A percentile compares a stretch with the other conserved stretches of the same genome.
phyloP scores from a whole-genome alignment of 2,888 invertebrate genomes.

The Mechanitis mazaeus region DNA sequence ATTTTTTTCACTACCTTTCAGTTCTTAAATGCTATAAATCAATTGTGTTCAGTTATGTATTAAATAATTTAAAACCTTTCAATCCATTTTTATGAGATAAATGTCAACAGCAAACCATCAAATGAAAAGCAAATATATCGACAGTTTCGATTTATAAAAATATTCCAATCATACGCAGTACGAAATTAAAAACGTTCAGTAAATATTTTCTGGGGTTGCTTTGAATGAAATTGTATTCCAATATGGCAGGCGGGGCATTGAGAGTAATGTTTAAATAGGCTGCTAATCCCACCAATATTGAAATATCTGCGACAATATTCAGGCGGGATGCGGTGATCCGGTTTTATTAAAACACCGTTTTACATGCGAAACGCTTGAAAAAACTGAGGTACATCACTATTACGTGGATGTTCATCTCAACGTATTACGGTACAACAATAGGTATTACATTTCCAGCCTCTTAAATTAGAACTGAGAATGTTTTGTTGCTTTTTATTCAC shows the following conservation, averaged over 20 bases:
- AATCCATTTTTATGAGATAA: conserved; percentile 1
- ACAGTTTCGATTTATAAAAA: conserved; percentile 20
- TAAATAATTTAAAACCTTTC: neutral
- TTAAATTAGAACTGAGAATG: conserved; percentile 6
- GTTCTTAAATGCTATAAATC: no score
- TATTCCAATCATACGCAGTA: conserved; percentile 30
- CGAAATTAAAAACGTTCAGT: conserved; percentile 65
- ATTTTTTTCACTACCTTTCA: no score
- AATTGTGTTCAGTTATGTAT: neutral
- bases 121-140: conserved; percentile 15
- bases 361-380: conserved; percentile 51
- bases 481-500: neutral
- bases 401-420: conserved; percentile 22
- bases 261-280: conserved; percentile 72
- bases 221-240: conserved; percentile 69
- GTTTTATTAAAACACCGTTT: conserved; percentile 72
- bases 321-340: conserved; percentile 64
- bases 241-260: conserved; percentile 63
- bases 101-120: neutral
- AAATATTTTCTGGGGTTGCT: conserved; percentile 65
- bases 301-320: conserved; percentile 76
- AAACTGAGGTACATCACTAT: conserved; percentile 46
- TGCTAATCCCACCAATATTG: conserved; percentile 75
- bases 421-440: conserved; percentile 23
- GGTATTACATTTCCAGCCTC: conserved; percentile 16